These are phyloP conservation scores for Chaetoderma sp. DNA, from an alignment of 2,888 invertebrate species.

Conservation along the genomic window DNA sequence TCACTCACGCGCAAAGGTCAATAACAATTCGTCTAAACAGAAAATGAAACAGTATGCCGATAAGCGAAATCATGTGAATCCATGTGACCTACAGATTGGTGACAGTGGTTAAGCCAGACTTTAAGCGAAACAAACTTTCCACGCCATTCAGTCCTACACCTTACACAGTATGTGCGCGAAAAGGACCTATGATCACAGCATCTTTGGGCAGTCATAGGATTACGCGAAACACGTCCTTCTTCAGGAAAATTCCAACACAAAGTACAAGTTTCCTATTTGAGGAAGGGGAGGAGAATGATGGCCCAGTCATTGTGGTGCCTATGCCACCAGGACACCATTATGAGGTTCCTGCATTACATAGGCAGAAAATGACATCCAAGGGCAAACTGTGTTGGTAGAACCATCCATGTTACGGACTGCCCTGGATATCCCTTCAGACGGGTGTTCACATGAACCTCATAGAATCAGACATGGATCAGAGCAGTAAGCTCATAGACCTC, in stretches of 20 bases:
- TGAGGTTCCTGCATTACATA: too few relatives aligned
- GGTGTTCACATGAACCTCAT: too few relatives aligned
- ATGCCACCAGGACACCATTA: too few relatives aligned
- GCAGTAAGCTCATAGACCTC: too few relatives aligned
- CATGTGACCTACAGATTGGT: background rate
- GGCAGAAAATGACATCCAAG: too few relatives aligned
- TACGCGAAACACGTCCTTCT: background rate
- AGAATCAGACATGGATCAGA: too few relatives aligned
- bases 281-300: background rate
- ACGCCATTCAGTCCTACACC: background rate
- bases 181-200: background rate
- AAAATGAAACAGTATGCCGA: slow-evolving; percentile 5
- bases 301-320: too few relatives aligned
- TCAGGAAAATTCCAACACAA: background rate
- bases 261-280: background rate
- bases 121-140: background rate
- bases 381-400: too few relatives aligned
- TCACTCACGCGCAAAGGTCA: background rate
- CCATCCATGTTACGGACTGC: too few relatives aligned
- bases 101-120: background rate
- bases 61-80: background rate
- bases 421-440: too few relatives aligned
- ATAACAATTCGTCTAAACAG: background rate
- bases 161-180: background rate
- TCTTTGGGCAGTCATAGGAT: background rate